phyloP scores from a whole-genome alignment of 2,888 invertebrate genomes.

The Copidosoma aretas region DNA sequence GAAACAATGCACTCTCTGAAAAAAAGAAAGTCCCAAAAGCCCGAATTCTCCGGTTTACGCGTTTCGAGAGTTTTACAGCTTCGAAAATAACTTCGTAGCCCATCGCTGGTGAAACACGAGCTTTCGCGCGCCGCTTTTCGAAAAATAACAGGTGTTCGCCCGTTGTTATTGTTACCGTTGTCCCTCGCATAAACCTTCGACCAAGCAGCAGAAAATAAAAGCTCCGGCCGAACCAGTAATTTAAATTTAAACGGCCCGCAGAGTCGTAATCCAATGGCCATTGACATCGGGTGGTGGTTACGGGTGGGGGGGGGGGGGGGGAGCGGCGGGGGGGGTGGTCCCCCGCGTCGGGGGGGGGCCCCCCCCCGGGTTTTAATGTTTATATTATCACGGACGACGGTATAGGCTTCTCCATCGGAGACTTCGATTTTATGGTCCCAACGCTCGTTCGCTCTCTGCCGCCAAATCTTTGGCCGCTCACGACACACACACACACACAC shows the following conservation, averaged over 20 bases:
- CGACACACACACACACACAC: neutral
- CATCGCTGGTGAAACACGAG: neutral
- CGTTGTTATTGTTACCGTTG: too few relatives aligned
- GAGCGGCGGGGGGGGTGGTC: too few relatives aligned
- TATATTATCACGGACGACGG: neutral
- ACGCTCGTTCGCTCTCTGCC: neutral
- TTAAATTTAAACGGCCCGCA: constrained; percentile 12
- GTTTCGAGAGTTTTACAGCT: neutral
- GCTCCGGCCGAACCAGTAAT: constrained; percentile 6
- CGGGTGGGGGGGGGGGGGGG: too few relatives aligned
- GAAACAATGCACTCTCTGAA: too few relatives aligned
- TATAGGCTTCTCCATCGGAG: neutral
- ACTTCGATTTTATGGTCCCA: neutral
- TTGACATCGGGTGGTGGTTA: constrained; percentile 24
- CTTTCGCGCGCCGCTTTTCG: neutral
- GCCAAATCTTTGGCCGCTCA: constrained; percentile 14
- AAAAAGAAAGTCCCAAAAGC: too few relatives aligned
- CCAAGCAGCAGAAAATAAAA: neutral
- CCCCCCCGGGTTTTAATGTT: neutral
- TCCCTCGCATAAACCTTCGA: neutral
- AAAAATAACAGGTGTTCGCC: constrained; percentile 1
- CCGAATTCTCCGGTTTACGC: too few relatives aligned
- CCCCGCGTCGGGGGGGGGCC: too few relatives aligned
- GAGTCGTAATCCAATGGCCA: constrained; percentile 16
- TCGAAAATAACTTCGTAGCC: neutral